These are phyloP conservation scores for Drosophila helvetica DNA, from an alignment of 2,888 invertebrate genomes.

Conservation along the genomic window DNA sequence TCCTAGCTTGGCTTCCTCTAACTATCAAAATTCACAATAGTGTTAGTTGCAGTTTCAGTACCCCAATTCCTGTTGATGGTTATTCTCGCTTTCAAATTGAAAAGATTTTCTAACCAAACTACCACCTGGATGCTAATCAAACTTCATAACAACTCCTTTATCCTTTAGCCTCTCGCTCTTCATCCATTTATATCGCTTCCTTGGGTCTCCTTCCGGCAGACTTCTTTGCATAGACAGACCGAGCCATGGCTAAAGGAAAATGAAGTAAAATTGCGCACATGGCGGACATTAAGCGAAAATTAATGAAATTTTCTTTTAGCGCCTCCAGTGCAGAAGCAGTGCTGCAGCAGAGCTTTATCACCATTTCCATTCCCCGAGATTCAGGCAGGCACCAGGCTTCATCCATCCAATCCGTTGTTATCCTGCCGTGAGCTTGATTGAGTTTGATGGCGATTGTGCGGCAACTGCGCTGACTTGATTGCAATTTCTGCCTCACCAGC, in stretches of 20 bases:
- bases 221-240: slow-evolving; percentile 32
- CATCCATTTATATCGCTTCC: slow-evolving; percentile 13
- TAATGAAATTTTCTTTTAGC: slow-evolving; percentile 71
- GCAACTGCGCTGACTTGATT: slow-evolving; percentile 66
- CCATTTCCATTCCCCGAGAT: slow-evolving; percentile 13
- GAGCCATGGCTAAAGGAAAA: slow-evolving; percentile 18
- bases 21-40: neutral
- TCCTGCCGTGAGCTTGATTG: slow-evolving; percentile 72
- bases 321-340: slow-evolving; percentile 29
- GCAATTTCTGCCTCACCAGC: slow-evolving; percentile 60
- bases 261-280: slow-evolving; percentile 74
- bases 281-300: slow-evolving; percentile 78
- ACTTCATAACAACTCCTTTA: slow-evolving; percentile 22
- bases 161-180: neutral
- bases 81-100: neutral
- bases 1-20: fast-evolving
- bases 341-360: slow-evolving; percentile 36
- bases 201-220: slow-evolving; percentile 4
- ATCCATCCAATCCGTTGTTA: slow-evolving; percentile 52
- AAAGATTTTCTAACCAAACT: neutral
- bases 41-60: neutral
- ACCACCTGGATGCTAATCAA: slow-evolving; percentile 30
- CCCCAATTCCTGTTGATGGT: neutral
- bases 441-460: slow-evolving; percentile 80
- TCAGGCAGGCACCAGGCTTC: slow-evolving; percentile 11